A percentile compares a stretch with the other conserved stretches of the same genome.
Evolutionary conservation across 2,113 vertebrate species (phyloP).

Genomic region (Myocastor coypus): DNA sequence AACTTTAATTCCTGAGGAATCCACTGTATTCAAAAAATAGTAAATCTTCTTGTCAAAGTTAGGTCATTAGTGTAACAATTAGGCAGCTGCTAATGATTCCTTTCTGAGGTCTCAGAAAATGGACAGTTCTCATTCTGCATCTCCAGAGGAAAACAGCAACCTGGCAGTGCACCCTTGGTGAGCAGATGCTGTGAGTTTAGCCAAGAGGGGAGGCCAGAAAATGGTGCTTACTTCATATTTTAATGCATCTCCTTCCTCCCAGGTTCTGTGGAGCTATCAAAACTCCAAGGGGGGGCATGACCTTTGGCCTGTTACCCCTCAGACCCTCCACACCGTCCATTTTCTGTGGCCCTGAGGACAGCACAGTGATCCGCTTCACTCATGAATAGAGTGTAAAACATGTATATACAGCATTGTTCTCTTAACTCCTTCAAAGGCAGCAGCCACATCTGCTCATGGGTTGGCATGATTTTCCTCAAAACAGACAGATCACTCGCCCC

Average conservation of each 20-base stretch:
- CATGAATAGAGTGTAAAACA: conserved; percentile 95
- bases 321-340: conserved; percentile 45
- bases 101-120: conserved; percentile 75
- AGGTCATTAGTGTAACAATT: conserved; percentile 82
- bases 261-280: not conserved
- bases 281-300: not conserved
- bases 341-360: conserved; percentile 78
- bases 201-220: not conserved
- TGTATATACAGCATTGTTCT: conserved; percentile 91
- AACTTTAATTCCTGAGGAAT: conserved; percentile 85
- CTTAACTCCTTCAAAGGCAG: conserved; percentile 84
- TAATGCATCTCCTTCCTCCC: not conserved
- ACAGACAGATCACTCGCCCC: not conserved
- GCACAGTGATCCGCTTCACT: conserved; percentile 89
- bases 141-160: not conserved
- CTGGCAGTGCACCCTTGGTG: not conserved
- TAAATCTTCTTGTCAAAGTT: conserved; percentile 86
- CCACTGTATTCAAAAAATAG: conserved; percentile 87
- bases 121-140: conserved; percentile 14
- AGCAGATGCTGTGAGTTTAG: not conserved
- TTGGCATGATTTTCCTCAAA: conserved; percentile 72
- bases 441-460: conserved; percentile 80
- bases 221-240: not conserved
- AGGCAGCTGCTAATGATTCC: conserved; percentile 80
- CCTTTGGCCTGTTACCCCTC: not conserved